Conservation (phyloP, 2,113 vertebrate genomes). For the Phalacrocorax pelagicus region DNA sequence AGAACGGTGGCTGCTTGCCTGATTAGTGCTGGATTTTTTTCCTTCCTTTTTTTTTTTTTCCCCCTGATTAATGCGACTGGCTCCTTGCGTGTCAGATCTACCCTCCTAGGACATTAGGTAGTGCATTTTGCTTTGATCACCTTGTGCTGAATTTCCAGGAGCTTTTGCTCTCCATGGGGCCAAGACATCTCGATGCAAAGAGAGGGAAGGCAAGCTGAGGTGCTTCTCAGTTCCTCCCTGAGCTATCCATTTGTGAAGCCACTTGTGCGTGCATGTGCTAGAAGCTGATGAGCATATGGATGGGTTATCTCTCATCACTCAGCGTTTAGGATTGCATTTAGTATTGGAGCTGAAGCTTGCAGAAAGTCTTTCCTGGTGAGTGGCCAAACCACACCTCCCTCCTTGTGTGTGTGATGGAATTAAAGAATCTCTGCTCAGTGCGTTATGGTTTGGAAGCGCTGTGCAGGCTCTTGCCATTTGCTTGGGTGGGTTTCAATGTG, state of each 20-base stretch:
- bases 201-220: slow-evolving; percentile 53
- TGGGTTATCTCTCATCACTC: slow-evolving; percentile 55
- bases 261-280: slow-evolving; percentile 36
- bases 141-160: slow-evolving; percentile 61
- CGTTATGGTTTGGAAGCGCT: neutral
- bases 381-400: slow-evolving; percentile 63
- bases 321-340: slow-evolving; percentile 8
- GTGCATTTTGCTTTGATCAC: slow-evolving; percentile 54
- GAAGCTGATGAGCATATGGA: slow-evolving; percentile 39
- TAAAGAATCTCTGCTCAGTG: neutral
- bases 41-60: neutral
- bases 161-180: slow-evolving; percentile 58
- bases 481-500: neutral
- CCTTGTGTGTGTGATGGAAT: slow-evolving; percentile 14
- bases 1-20: slow-evolving; percentile 19
- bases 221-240: slow-evolving; percentile 10
- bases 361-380: slow-evolving; percentile 46
- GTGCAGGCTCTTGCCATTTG: neutral
- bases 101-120: slow-evolving; percentile 57
- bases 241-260: neutral
- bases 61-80: slow-evolving; percentile 25
- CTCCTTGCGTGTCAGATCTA: slow-evolving; percentile 40
- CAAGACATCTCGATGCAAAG: slow-evolving; percentile 34
- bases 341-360: slow-evolving; percentile 42
- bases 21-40: slow-evolving; percentile 13